Evolutionary conservation across 2,888 invertebrate species (phyloP).

Genomic region (Dichetophora obliterata): DNA sequence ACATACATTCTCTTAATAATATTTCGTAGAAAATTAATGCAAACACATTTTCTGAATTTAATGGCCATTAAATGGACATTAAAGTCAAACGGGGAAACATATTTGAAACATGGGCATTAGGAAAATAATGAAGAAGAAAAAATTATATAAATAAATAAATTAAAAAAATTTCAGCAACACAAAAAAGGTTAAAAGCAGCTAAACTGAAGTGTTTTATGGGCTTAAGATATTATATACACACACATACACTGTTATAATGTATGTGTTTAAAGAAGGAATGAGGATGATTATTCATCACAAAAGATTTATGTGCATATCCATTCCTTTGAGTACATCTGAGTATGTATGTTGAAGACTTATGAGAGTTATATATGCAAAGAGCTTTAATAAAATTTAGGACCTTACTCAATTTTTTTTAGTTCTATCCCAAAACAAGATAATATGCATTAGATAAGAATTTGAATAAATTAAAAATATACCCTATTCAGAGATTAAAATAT

Average conservation of each 20-base stretch:
- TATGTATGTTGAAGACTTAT: background rate
- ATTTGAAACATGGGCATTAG: constrained; percentile 23
- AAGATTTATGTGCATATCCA: background rate
- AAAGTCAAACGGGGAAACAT: background rate
- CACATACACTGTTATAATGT: background rate
- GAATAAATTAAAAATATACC: background rate
- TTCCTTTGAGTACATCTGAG: background rate
- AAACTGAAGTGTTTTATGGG: background rate
- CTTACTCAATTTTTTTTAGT: background rate
- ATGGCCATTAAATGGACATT: constrained; percentile 3
- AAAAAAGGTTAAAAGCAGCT: background rate
- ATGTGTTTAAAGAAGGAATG: background rate
- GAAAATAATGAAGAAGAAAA: constrained; percentile 9
- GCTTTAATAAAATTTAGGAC: background rate
- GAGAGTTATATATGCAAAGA: background rate
- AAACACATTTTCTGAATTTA: constrained; percentile 6
- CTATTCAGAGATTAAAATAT: no score
- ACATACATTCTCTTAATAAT: no score
- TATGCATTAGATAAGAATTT: background rate
- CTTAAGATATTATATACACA: background rate
- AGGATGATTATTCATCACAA: background rate
- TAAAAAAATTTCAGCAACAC: background rate
- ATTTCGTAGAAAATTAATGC: background rate
- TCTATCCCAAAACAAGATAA: background rate
- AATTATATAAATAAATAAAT: background rate